These are phyloP conservation scores for Zootoca vivipara DNA, from an alignment of 2,113 vertebrate species.

Conservation along the genomic window DNA sequence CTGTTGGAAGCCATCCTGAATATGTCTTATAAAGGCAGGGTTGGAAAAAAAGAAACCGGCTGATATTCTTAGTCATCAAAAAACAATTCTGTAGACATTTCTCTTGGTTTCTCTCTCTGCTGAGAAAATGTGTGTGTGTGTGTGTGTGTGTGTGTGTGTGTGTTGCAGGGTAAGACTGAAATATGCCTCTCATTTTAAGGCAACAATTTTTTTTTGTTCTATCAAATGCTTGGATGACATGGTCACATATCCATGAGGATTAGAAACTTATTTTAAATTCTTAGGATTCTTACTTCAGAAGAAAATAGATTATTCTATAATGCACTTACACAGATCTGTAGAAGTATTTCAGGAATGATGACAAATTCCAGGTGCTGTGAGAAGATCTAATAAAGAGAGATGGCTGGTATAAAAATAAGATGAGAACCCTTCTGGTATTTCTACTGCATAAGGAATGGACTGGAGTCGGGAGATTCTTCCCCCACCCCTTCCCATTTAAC, in stretches of 20 bases:
- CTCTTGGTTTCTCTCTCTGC: too few relatives aligned
- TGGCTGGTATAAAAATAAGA: background rate
- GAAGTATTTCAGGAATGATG: background rate
- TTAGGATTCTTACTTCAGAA: background rate
- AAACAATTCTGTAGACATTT: too few relatives aligned
- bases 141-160: background rate
- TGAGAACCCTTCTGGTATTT: background rate
- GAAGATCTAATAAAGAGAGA: background rate
- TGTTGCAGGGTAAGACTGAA: background rate
- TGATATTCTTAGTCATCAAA: too few relatives aligned
- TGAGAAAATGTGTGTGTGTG: background rate
- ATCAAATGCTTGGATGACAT: background rate
- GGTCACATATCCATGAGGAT: background rate
- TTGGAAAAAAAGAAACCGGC: too few relatives aligned
- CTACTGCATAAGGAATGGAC: background rate
- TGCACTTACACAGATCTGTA: background rate
- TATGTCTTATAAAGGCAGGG: too few relatives aligned
- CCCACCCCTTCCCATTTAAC: slow-evolving; percentile 5
- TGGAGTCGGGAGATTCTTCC: background rate
- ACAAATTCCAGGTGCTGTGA: background rate
- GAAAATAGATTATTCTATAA: background rate
- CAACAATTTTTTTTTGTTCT: too few relatives aligned
- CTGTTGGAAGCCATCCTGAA: too few relatives aligned
- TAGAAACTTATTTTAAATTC: background rate
- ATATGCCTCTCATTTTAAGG: background rate